Percentiles rank a stretch among this genome's conserved stretches.
Conservation (phyloP, 2,797 vertebrate genomes). For the Kryptolebias ocellatus region DNA sequence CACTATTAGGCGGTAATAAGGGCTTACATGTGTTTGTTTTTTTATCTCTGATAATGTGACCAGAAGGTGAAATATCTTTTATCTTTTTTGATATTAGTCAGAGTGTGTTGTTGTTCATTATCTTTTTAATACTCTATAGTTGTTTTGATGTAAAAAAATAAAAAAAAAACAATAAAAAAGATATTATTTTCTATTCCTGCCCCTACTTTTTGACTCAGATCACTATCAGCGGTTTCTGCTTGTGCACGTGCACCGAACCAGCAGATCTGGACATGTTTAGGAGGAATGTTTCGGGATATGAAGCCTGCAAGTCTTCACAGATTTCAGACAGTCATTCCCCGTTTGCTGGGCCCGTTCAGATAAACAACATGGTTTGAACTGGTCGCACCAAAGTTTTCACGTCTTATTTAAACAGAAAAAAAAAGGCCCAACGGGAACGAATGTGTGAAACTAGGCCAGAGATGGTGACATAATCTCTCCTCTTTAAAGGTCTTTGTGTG, state of each 20-base stretch:
- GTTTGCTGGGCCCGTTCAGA: conserved; percentile 1
- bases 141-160: background rate
- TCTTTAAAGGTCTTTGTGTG: conserved; percentile 6
- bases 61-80: too few relatives aligned
- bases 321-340: conserved; percentile 25
- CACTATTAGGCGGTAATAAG: too few relatives aligned
- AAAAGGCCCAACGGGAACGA: background rate
- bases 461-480: conserved; percentile 10
- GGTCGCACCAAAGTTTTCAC: background rate
- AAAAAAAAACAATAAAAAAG: too few relatives aligned
- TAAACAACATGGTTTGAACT: background rate
- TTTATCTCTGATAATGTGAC: too few relatives aligned
- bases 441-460: background rate
- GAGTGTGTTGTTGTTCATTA: too few relatives aligned
- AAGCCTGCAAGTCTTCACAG: conserved; percentile 41
- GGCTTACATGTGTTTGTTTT: too few relatives aligned
- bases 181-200: background rate
- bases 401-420: background rate
- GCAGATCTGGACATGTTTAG: conserved; percentile 63
- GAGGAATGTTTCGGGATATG: conserved; percentile 56
- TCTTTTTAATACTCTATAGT: background rate
- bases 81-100: too few relatives aligned
- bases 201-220: conserved; percentile 4
- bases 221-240: background rate
- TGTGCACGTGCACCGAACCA: conserved; percentile 2